Percentiles rank a stretch among this genome's conserved stretches.
Conservation (phyloP, 2,888 invertebrate species). For the Chironomus riparius region DNA sequence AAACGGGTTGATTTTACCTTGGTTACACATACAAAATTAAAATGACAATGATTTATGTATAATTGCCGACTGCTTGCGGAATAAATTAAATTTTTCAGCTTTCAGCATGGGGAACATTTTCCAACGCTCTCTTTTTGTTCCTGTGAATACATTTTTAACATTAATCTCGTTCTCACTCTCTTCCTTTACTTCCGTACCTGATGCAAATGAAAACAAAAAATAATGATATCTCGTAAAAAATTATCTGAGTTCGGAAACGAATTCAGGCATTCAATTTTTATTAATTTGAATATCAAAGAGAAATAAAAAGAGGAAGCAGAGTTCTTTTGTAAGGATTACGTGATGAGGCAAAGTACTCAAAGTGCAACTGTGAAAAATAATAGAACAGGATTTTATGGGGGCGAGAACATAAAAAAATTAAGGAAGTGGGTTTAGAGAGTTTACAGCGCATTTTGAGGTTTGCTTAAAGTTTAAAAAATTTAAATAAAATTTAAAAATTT, state of each 20-base stretch:
- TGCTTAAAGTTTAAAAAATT: no score
- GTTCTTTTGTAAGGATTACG: not conserved
- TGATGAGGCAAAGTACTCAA: not conserved
- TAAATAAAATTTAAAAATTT: no score
- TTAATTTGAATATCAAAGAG: constrained; percentile 21
- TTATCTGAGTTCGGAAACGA: not conserved
- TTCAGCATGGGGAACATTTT: not conserved
- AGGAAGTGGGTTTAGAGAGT: no score
- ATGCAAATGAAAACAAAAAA: not conserved
- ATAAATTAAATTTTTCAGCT: not conserved
- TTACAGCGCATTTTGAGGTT: no score
- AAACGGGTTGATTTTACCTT: constrained; percentile 6
- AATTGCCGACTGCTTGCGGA: constrained; percentile 19
- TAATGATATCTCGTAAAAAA: not conserved
- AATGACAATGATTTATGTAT: constrained; percentile 27
- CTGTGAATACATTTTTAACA: not conserved
- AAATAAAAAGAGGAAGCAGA: not conserved
- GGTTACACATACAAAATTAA: not conserved
- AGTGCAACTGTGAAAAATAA: not conserved
- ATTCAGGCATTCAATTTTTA: not conserved
- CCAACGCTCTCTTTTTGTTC: not conserved
- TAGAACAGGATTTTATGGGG: no score
- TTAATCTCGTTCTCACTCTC: not conserved
- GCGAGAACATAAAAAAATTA: no score
- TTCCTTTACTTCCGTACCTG: not conserved